A percentile compares a stretch with the other conserved stretches of the same genome.
phyloP scores from a whole-genome alignment of 2,797 vertebrate genomes.

The Pygocentrus nattereri region DNA sequence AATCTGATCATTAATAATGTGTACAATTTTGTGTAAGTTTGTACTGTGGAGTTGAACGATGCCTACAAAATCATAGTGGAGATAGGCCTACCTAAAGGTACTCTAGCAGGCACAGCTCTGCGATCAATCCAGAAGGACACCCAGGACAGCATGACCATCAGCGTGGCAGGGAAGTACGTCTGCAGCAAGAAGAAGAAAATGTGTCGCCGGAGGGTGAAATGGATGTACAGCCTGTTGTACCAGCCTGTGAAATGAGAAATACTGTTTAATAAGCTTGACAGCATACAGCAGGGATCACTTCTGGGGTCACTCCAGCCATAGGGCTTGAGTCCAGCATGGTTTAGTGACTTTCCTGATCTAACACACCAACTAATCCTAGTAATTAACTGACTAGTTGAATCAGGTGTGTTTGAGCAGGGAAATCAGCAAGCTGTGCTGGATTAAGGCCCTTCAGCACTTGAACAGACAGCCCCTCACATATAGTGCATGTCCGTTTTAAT shows the following conservation, averaged over 20 bases:
- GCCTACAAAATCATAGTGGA: not conserved
- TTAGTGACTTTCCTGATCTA: not conserved
- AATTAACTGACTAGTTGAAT: conserved; percentile 9
- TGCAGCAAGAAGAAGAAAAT: conserved; percentile 99
- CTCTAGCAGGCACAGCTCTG: conserved; percentile 93
- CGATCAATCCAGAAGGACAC: conserved; percentile 98
- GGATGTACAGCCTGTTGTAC: conserved; percentile 98
- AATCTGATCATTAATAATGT: not conserved
- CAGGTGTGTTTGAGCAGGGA: conserved; percentile 4
- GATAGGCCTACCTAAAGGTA: conserved; percentile 86
- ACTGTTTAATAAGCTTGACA: conserved; percentile 2
- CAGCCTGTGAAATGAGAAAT: conserved; percentile 81
- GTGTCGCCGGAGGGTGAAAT: conserved; percentile 93
- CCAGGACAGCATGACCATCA: conserved; percentile 99
- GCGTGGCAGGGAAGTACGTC: conserved; percentile 94
- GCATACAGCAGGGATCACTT: not conserved
- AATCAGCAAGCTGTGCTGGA: not conserved
- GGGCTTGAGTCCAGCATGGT: not conserved
- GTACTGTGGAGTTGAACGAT: not conserved
- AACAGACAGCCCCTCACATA: not conserved
- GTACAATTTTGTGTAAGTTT: not conserved
- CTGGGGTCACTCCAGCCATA: not conserved
- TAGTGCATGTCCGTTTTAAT: too few species aligned
- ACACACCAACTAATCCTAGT: conserved; percentile 3
- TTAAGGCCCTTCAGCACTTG: not conserved